Evolutionary conservation across 2,888 invertebrate species (phyloP).

Genomic region (Dysmachus trigonus): DNA sequence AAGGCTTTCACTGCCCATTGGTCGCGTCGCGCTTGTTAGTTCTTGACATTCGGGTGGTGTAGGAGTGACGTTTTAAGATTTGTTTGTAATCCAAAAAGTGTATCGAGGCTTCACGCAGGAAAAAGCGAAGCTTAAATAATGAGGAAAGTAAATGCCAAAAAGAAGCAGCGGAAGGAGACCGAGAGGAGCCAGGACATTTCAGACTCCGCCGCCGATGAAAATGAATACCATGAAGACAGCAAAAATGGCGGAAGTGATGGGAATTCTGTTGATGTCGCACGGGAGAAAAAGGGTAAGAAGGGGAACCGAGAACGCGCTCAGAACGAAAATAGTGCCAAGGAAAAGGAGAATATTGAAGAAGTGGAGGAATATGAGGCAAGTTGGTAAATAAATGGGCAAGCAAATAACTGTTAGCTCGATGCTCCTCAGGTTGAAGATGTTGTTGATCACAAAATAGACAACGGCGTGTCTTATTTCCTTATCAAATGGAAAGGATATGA

Average conservation of each 20-base stretch:
- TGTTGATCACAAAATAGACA: constrained; percentile 74
- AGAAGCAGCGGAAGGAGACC: not conserved
- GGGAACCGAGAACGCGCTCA: constrained; percentile 45
- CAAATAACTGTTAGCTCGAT: not conserved
- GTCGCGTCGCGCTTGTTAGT: not conserved
- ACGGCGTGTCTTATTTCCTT: constrained; percentile 74
- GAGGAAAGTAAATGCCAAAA: not conserved
- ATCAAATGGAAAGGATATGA: constrained; percentile 83
- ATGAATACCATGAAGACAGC: not conserved
- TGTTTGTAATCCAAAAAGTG: constrained; percentile 3
- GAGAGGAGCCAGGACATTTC: not conserved
- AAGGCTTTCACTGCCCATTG: not conserved
- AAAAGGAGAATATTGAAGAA: constrained; percentile 62
- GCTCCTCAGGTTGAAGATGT: constrained; percentile 71
- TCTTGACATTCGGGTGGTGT: not conserved
- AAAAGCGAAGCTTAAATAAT: not conserved
- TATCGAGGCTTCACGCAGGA: not conserved
- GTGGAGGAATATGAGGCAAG: constrained; percentile 60
- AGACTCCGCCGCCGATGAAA: not conserved
- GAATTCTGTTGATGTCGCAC: not conserved
- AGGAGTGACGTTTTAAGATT: constrained; percentile 2
- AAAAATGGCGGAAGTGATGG: constrained; percentile 20
- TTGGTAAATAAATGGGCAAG: not conserved
- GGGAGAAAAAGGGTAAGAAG: constrained; percentile 55
- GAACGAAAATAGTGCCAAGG: constrained; percentile 55